Percentiles rank a stretch among this genome's conserved stretches.
Evolutionary conservation across 2,113 vertebrate species (phyloP).

Genomic region (Cyprinus carpio): DNA sequence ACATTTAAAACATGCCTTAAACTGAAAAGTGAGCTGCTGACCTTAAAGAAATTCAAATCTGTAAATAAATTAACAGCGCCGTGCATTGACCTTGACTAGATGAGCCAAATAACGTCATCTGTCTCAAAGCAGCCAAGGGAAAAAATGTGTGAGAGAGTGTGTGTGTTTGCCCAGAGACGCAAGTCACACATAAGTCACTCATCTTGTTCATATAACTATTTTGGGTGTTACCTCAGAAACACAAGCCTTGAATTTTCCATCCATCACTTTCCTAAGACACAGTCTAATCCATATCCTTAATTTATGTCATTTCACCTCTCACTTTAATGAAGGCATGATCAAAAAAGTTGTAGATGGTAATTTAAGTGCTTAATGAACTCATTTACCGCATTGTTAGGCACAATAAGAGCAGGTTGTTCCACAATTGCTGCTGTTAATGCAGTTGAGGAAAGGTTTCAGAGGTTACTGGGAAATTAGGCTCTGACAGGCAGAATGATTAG

Average conservation of each 20-base stretch:
- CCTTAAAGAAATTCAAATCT: not conserved
- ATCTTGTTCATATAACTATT: slow-evolving; percentile 9
- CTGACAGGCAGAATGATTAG: slow-evolving; percentile 69
- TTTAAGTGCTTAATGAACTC: slow-evolving; percentile 65
- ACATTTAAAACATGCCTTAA: not conserved
- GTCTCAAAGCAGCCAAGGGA: slow-evolving; percentile 26
- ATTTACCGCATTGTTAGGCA: slow-evolving; percentile 74
- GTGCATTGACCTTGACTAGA: slow-evolving; percentile 33
- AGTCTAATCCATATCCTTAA: not conserved
- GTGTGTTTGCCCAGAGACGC: not conserved
- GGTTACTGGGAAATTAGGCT: slow-evolving; percentile 66
- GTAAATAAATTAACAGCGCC: not conserved
- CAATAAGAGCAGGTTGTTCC: slow-evolving; percentile 64
- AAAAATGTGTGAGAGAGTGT: not conserved
- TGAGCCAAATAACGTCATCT: slow-evolving; percentile 56
- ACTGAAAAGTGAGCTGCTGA: not conserved
- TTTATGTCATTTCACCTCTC: slow-evolving; percentile 3
- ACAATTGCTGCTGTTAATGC: slow-evolving; percentile 67
- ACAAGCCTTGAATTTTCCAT: slow-evolving; percentile 6
- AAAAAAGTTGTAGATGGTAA: slow-evolving; percentile 59
- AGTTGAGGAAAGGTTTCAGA: slow-evolving; percentile 61
- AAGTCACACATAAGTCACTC: slow-evolving; percentile 33
- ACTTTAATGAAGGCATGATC: slow-evolving; percentile 19
- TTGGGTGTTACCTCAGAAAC: slow-evolving; percentile 22
- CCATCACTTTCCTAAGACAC: not conserved